phyloP scores from a whole-genome alignment of 1,140 invertebrate genomes.

The Radopholus similis region DNA sequence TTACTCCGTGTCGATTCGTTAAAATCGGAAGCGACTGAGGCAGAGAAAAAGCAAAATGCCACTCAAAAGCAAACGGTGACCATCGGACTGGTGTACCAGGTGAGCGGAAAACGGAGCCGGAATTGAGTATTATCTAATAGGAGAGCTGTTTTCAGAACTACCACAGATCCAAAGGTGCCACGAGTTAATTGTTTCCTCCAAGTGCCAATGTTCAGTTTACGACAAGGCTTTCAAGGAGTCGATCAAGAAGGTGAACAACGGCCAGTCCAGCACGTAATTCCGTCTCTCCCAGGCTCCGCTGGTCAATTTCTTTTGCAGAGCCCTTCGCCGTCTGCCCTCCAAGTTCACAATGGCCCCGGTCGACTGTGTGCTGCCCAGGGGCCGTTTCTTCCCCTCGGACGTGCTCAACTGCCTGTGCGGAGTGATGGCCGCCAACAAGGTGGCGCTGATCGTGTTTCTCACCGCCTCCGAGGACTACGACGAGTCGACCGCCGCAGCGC shows the following conservation, averaged over 20 bases:
- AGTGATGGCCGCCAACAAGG: slow-evolving; percentile 41
- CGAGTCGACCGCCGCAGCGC: slow-evolving; percentile 42
- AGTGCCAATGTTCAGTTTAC: slow-evolving; percentile 15
- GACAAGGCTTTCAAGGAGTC: slow-evolving; percentile 53
- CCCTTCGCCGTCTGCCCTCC: slow-evolving; percentile 32
- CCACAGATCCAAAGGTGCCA: slow-evolving; percentile 39
- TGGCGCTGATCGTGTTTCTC: slow-evolving; percentile 48
- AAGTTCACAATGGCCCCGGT: slow-evolving; percentile 40
- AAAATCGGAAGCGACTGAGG: too few relatives aligned
- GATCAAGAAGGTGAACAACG: slow-evolving; percentile 50
- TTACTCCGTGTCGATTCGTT: too few relatives aligned
- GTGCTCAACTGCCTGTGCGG: slow-evolving; percentile 53
- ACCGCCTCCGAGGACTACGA: slow-evolving; percentile 46
- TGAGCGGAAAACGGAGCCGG: not conserved
- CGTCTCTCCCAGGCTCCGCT: not conserved
- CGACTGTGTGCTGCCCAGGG: slow-evolving; percentile 52
- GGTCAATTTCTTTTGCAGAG: slow-evolving; percentile 23
- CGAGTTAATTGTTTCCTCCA: not conserved
- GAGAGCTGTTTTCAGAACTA: slow-evolving; percentile 42
- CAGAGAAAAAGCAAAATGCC: too few relatives aligned
- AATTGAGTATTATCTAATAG: not conserved
- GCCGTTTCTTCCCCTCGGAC: slow-evolving; percentile 47
- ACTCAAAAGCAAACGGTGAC: slow-evolving; percentile 36
- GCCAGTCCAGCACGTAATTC: slow-evolving; percentile 42
- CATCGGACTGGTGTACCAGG: slow-evolving; percentile 51